Evolutionary conservation across 2,113 vertebrate species (phyloP).

Genomic region (Mustela nigripes): DNA sequence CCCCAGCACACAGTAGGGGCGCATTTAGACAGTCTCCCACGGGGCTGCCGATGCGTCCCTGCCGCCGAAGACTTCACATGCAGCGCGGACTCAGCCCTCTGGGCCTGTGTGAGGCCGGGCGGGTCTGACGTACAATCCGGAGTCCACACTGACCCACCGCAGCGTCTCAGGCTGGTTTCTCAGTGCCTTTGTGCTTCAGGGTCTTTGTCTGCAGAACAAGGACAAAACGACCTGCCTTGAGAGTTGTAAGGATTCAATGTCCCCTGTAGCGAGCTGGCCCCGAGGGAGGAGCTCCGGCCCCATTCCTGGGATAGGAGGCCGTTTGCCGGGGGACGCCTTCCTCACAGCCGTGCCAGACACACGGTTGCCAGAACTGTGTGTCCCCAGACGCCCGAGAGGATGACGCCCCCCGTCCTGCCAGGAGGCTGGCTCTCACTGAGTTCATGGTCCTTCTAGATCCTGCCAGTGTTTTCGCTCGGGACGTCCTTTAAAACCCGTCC

Average conservation of each 20-base stretch:
- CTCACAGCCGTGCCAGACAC: accelerated
- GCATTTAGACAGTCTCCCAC: accelerated
- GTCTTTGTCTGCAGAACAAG: not conserved
- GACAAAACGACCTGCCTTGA: too few species aligned
- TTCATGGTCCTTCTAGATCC: not conserved
- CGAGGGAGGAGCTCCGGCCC: too few species aligned
- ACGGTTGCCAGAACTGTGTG: accelerated
- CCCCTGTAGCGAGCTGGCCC: too few species aligned
- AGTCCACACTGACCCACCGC: accelerated
- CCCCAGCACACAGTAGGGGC: accelerated
- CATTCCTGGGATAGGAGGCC: accelerated
- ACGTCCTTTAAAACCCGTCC: not conserved
- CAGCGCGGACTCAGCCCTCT: not conserved
- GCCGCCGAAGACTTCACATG: accelerated
- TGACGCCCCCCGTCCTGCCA: accelerated
- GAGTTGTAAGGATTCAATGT: not conserved
- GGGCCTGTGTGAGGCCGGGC: accelerated
- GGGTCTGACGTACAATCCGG: accelerated
- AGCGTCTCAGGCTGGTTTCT: too few species aligned
- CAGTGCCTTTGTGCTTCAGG: not conserved
- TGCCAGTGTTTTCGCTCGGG: not conserved
- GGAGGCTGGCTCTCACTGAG: too few species aligned
- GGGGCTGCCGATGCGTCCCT: accelerated
- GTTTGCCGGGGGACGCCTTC: accelerated
- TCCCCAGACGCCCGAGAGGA: not conserved